Base-by-base conservation (phyloP, 2,113 vertebrate species). In the Chaetura pelagica region DNA sequence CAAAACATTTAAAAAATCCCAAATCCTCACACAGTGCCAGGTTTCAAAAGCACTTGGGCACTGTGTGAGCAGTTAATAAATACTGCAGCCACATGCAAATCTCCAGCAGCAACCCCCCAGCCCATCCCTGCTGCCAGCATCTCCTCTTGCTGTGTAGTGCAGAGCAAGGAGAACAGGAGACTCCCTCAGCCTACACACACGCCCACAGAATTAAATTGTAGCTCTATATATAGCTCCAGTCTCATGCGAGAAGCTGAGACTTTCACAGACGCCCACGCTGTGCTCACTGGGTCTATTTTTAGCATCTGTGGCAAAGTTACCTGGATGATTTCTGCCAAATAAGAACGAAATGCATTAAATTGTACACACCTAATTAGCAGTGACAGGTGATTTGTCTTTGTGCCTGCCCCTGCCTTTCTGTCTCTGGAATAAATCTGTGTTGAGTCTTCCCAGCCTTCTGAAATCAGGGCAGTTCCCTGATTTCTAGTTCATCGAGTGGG, bases 291-390 rank as follows among this genome's bases (percentile, higher is more conserved):
- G 35, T 32, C 78, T 97, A 97, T 97, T 97, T 97, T 97, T 96
- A 97, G 96, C 80, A 48, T 6, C 83, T 24, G 67, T 2, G 48
- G 52, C 75, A 95, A 46, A 63, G 78, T 89, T 87, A 96, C 94
- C 95, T 93, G 89, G 48, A 83, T 85, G 74, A 74, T 81, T 92
- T 84, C 87, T 89, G 85, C 72, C 59, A 79, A 79, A 20, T 64
- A 63, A 61, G 58, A 64, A 66, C 5, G 13, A 73, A 87, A 67
- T 30, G 30, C 74, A 71, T 84, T 89, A 59, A 80, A 54, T n/a
- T 24, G 23, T 89, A 79, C 64, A 34, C 73, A 61, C 72, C 64
- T 89, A 90, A 97, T 96, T 71, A 89, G 81, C 3, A 7, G 38
- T 87, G 95, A 78, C 79, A 90, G 93, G 40, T 22, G 62, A 84